Conservation (phyloP, 2,888 invertebrate species). For the Lacanobia oleracea region DNA sequence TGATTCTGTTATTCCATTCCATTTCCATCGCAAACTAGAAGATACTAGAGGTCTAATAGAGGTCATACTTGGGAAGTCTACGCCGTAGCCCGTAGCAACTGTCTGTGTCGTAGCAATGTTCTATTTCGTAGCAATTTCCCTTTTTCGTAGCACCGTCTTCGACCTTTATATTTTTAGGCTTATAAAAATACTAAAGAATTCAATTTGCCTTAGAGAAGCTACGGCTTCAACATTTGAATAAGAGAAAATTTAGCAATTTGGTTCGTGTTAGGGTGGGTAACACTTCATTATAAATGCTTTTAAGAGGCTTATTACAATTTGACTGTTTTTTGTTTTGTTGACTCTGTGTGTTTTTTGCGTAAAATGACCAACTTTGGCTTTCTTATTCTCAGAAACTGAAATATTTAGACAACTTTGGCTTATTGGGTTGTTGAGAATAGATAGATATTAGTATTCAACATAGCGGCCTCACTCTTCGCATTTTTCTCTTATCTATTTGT, state of each 20-base stretch:
- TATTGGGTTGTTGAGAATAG: no score
- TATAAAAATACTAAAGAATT: slow-evolving; percentile 28
- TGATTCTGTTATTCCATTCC: neutral
- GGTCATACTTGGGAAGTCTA: slow-evolving; percentile 10
- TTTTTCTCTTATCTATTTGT: no score
- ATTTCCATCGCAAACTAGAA: neutral
- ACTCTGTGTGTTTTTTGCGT: no score
- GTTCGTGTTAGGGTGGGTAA: slow-evolving; percentile 3
- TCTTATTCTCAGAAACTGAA: no score
- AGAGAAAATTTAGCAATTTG: slow-evolving; percentile 33
- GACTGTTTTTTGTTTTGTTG: no score
- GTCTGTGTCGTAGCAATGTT: slow-evolving; percentile 3
- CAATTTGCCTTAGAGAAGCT: slow-evolving; percentile 18
- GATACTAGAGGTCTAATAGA: slow-evolving; percentile 30
- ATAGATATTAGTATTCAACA: no score
- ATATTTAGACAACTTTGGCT: no score
- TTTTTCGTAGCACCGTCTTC: neutral
- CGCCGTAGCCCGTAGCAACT: slow-evolving; percentile 9
- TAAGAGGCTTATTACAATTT: no score
- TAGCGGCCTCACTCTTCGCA: no score
- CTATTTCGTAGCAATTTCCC: neutral
- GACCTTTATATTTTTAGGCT: slow-evolving; percentile 10
- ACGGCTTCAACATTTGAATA: slow-evolving; percentile 11
- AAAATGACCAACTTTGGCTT: no score
- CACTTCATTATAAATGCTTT: slow-evolving; percentile 35